Evolutionary conservation across 2,797 vertebrate genomes (phyloP).

Genomic region (Lagocephalus sceleratus): DNA sequence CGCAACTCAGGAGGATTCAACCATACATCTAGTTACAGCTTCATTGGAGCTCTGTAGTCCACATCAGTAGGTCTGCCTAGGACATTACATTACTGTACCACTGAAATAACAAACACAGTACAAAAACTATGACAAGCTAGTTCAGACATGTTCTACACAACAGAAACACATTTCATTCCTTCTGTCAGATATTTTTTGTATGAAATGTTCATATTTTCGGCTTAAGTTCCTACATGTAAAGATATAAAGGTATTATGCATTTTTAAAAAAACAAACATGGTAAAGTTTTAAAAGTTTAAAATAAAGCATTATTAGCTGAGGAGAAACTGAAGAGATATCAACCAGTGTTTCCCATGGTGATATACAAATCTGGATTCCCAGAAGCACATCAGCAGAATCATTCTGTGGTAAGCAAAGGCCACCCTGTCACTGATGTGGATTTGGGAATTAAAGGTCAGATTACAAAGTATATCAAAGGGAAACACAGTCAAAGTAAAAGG

Average conservation of each 20-base stretch:
- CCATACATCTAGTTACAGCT: conserved; percentile 56
- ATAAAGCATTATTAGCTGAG: conserved; percentile 40
- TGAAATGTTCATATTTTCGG: neutral
- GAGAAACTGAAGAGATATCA: conserved; percentile 21
- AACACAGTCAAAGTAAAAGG: conserved; percentile 25
- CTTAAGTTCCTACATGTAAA: neutral
- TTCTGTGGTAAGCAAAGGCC: neutral
- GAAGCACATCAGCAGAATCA: neutral
- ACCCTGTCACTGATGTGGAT: neutral
- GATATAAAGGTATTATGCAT: neutral
- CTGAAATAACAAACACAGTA: conserved; percentile 66
- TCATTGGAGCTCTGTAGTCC: conserved; percentile 53
- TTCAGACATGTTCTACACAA: neutral
- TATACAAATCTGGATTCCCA: conserved; percentile 9
- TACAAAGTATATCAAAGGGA: neutral
- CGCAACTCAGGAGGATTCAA: conserved; percentile 44
- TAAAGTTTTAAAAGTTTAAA: conserved; percentile 1
- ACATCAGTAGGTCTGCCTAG: conserved; percentile 56
- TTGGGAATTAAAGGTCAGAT: conserved; percentile 5
- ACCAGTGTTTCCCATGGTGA: conserved; percentile 31
- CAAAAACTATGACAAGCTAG: conserved; percentile 21
- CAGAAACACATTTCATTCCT: neutral
- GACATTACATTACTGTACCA: conserved; percentile 56
- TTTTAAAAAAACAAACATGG: neutral
- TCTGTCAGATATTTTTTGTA: neutral